Evolutionary conservation across 2,113 vertebrate species (phyloP).

Genomic region (Sinocyclocheilus rhinocerous): DNA sequence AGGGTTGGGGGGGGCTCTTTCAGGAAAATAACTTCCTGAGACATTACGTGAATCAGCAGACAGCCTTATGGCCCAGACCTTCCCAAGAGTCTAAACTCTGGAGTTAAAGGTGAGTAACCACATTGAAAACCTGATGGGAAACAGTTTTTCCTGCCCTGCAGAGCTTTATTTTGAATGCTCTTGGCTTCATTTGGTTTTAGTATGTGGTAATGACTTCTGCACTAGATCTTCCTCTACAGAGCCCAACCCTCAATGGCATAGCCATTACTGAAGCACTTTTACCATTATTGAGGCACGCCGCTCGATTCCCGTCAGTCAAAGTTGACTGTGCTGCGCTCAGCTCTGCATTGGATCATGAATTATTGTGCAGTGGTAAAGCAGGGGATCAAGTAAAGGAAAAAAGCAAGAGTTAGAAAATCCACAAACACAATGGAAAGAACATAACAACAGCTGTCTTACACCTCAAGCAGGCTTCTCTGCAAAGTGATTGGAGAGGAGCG

Average conservation of each 20-base stretch:
- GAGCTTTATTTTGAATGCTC: conserved; percentile 19
- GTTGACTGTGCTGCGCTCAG: conserved; percentile 69
- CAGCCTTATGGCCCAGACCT: conserved; percentile 65
- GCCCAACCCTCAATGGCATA: conserved; percentile 65
- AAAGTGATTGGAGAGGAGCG: conserved; percentile 72
- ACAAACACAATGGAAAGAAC: conserved; percentile 45
- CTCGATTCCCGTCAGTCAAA: conserved; percentile 72
- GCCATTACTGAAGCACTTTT: conserved; percentile 44
- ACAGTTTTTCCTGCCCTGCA: conserved; percentile 19
- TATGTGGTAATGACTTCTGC: conserved; percentile 47
- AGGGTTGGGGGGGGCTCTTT: conserved; percentile 59
- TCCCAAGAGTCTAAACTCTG: conserved; percentile 64
- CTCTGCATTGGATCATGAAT: conserved; percentile 84
- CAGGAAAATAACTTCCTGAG: conserved; percentile 82
- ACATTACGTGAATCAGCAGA: conserved; percentile 79
- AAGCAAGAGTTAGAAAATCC: conserved; percentile 65
- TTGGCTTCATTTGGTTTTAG: conserved; percentile 38
- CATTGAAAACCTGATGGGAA: conserved; percentile 40
- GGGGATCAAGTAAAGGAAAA: conserved; percentile 65
- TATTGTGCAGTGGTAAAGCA: conserved; percentile 74
- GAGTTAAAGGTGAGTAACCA: conserved; percentile 57
- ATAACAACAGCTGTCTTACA: conserved; percentile 72
- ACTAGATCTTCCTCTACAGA: conserved; percentile 51
- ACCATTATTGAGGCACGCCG: conserved; percentile 37
- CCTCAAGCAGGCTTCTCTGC: conserved; percentile 68